Percentiles rank a stretch among this genome's conserved stretches.
phyloP scores from a whole-genome alignment of 2,888 invertebrate genomes.

The Eupithecia centaureata region DNA sequence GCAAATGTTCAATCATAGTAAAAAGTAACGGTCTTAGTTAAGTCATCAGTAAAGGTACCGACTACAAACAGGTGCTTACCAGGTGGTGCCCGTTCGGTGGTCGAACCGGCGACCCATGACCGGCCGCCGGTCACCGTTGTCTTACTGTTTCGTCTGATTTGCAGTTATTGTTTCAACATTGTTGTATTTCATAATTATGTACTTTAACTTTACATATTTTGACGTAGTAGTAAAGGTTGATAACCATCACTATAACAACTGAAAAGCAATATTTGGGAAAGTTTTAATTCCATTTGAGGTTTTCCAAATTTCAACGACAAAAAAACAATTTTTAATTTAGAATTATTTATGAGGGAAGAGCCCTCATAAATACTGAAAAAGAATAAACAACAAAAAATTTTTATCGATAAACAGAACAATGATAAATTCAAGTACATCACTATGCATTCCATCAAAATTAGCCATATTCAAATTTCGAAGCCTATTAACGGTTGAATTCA shows the following conservation, averaged over 20 bases:
- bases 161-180: slow-evolving; percentile 14
- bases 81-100: slow-evolving; percentile 50
- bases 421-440: neutral
- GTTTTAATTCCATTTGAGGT: neutral
- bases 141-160: slow-evolving; percentile 38
- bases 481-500: neutral
- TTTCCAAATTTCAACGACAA: neutral
- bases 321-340: too few species aligned
- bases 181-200: slow-evolving; percentile 1
- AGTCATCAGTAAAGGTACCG: neutral
- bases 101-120: slow-evolving; percentile 50
- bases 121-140: slow-evolving; percentile 29
- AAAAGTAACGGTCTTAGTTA: neutral
- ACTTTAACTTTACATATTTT: neutral
- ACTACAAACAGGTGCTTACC: slow-evolving; percentile 46
- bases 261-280: neutral
- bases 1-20: neutral
- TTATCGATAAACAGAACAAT: neutral
- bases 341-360: too few species aligned
- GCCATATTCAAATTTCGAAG: neutral
- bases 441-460: neutral
- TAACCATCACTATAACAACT: neutral
- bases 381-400: neutral
- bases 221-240: neutral
- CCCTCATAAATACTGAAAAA: too few species aligned